phyloP scores from a whole-genome alignment of 1,140 invertebrate genomes.

The Drosophila kikkawai region DNA sequence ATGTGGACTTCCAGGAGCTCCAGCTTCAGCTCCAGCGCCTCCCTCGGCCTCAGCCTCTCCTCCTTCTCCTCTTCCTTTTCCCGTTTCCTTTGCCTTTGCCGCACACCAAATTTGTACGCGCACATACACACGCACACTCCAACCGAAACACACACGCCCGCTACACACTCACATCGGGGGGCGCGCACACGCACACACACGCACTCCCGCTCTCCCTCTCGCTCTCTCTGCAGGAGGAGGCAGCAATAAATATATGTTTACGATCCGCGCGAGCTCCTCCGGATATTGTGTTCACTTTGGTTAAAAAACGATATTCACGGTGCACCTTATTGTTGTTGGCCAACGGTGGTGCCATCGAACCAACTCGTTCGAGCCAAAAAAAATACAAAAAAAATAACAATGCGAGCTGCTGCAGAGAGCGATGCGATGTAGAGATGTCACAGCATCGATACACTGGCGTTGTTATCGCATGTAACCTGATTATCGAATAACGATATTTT shows the following conservation, averaged over 20 bases:
- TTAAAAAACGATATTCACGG: slow-evolving; percentile 1
- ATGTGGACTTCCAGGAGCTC: slow-evolving; percentile 24
- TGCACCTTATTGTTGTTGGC: slow-evolving; percentile 10
- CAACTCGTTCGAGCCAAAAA: slow-evolving; percentile 25
- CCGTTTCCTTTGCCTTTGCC: slow-evolving; percentile 33
- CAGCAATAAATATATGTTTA: slow-evolving; percentile 17
- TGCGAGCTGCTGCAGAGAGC: slow-evolving; percentile 10
- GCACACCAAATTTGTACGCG: slow-evolving; percentile 21
- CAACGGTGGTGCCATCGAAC: slow-evolving; percentile 1
- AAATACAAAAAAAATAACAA: slow-evolving; percentile 41
- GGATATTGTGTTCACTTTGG: slow-evolving; percentile 10
- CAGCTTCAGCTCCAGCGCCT: slow-evolving; percentile 18
- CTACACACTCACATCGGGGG: slow-evolving; percentile 28
- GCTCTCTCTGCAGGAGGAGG: slow-evolving; percentile 28
- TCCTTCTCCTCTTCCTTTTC: slow-evolving; percentile 10
- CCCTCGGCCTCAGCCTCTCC: slow-evolving; percentile 11
- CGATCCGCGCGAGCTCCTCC: slow-evolving; percentile 13
- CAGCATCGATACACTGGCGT: not conserved
- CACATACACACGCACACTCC: slow-evolving; percentile 8
- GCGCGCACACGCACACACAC: slow-evolving; percentile 28
- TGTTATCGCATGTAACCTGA: too few relatives aligned
- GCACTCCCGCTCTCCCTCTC: slow-evolving; percentile 19
- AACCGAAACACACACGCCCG: slow-evolving; percentile 12
- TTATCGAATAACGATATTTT: too few relatives aligned
- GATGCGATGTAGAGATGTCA: not conserved